Conservation (phyloP, 2,797 vertebrate species). For the Hippocampus kuda region DNA sequence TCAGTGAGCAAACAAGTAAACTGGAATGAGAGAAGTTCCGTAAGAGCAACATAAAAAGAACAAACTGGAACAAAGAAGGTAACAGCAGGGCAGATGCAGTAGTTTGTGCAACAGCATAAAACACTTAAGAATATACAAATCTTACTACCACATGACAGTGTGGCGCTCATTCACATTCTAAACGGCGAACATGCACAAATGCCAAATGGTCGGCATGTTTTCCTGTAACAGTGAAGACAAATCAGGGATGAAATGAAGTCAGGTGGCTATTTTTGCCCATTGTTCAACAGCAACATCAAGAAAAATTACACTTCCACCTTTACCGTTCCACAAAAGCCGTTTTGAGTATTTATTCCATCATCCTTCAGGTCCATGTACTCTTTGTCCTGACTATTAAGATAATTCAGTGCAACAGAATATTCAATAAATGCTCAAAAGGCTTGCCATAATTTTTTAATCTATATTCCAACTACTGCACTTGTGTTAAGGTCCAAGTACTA, state of each 20-base stretch:
- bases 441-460: too few species aligned
- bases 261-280: background rate
- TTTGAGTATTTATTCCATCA: background rate
- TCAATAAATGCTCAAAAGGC: too few species aligned
- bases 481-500: too few species aligned
- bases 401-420: too few species aligned
- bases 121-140: slow-evolving; percentile 51
- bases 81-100: slow-evolving; percentile 41
- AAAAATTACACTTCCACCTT: background rate
- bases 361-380: background rate
- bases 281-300: background rate
- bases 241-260: background rate
- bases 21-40: slow-evolving; percentile 30
- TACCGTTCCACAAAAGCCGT: background rate
- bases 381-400: background rate
- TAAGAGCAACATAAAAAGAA: slow-evolving; percentile 19
- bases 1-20: slow-evolving; percentile 32
- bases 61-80: background rate
- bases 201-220: slow-evolving; percentile 10
- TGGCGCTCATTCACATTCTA: slow-evolving; percentile 15
- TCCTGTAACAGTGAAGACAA: background rate
- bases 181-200: slow-evolving; percentile 20
- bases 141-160: slow-evolving; percentile 30
- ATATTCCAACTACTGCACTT: too few species aligned
- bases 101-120: slow-evolving; percentile 50